A percentile compares a stretch with the other conserved stretches of the same genome.
phyloP scores from a whole-genome alignment of 2,888 invertebrate genomes.

The Lochmaea crataegi region DNA sequence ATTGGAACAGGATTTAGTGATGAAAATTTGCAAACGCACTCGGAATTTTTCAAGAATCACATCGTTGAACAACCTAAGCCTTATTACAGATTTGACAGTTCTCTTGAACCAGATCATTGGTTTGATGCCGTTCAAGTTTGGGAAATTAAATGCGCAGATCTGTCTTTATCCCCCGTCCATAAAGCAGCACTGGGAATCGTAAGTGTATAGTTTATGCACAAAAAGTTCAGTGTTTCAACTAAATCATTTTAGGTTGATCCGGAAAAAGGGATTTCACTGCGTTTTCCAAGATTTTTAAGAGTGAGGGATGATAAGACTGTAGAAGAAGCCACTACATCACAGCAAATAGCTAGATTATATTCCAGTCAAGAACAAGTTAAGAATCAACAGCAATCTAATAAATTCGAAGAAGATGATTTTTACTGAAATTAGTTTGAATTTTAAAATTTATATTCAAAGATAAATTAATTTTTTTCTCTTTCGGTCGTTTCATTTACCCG shows the following conservation, averaged over 20 bases:
- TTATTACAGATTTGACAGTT: slow-evolving; percentile 82
- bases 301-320: slow-evolving; percentile 91
- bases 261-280: slow-evolving; percentile 92
- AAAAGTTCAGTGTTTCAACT: background rate
- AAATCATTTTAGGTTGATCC: slow-evolving; percentile 74
- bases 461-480: background rate
- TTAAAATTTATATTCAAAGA: background rate
- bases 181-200: slow-evolving; percentile 88
- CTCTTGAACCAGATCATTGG: slow-evolving; percentile 89
- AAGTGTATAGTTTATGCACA: slow-evolving; percentile 56
- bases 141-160: slow-evolving; percentile 88
- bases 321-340: slow-evolving; percentile 91
- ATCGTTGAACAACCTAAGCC: slow-evolving; percentile 80
- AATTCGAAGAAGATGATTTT: slow-evolving; percentile 71
- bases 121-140: slow-evolving; percentile 83
- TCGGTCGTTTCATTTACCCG: too few relatives aligned
- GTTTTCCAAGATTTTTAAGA: slow-evolving; percentile 94
- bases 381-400: slow-evolving; percentile 69
- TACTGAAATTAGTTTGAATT: slow-evolving; percentile 63
- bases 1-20: slow-evolving; percentile 96
- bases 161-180: slow-evolving; percentile 95
- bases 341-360: slow-evolving; percentile 92
- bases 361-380: slow-evolving; percentile 91
- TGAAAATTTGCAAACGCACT: slow-evolving; percentile 83
- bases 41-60: slow-evolving; percentile 79